phyloP scores from a whole-genome alignment of 2,797 vertebrate species.

The Falco novaeseelandiae region DNA sequence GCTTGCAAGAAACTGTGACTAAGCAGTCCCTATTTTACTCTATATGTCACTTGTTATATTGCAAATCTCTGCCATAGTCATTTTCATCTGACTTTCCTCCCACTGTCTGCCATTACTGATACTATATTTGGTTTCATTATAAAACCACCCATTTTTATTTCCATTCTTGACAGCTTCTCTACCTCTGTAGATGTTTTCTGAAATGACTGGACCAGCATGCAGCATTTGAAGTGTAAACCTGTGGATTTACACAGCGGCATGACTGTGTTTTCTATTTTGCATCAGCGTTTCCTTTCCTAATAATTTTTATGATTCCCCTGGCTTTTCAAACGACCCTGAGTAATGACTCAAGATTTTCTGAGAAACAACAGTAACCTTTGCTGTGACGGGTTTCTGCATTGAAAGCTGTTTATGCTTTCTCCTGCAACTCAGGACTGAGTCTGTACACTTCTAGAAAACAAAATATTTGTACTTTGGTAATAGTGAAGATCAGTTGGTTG shows the following conservation, averaged over 20 bases:
- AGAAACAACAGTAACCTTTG: neutral
- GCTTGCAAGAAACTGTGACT: neutral
- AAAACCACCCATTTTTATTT: neutral
- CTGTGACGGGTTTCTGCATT: neutral
- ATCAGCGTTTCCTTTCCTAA: neutral
- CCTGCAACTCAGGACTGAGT: neutral
- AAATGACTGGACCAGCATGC: neutral
- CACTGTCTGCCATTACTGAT: neutral
- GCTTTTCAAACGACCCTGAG: neutral
- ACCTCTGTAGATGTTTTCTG: neutral
- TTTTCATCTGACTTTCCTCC: neutral
- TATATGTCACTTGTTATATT: rapidly evolving
- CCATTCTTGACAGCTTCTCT: neutral
- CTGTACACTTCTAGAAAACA: neutral
- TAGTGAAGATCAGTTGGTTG: neutral
- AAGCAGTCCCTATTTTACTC: neutral
- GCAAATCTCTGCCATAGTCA: neutral
- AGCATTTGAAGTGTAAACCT: neutral
- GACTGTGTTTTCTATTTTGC: neutral
- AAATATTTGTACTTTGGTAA: neutral
- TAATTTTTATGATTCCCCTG: neutral
- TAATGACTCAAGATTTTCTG: neutral
- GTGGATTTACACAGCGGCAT: neutral
- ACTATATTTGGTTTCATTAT: neutral
- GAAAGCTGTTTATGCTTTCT: neutral